phyloP scores from a whole-genome alignment of 2,888 invertebrate species.

The Orthonevra nobilis region DNA sequence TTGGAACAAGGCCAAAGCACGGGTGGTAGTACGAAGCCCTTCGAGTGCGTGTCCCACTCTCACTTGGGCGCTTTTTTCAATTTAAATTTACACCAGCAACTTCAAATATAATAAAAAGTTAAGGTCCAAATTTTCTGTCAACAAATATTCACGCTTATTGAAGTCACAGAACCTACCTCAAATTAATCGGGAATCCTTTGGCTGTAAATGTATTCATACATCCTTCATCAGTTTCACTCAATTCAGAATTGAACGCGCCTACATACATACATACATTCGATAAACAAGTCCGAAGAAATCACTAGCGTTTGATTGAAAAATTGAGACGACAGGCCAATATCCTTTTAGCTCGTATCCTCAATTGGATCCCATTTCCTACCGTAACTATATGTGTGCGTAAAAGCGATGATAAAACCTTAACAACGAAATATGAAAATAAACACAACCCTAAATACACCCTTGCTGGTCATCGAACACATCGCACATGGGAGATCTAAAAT shows the following conservation, averaged over 20 bases:
- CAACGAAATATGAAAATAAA: constrained; percentile 60
- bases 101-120: too few relatives aligned
- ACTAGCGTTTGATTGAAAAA: constrained; percentile 52
- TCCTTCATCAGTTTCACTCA: background rate
- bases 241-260: constrained; percentile 6
- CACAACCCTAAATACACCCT: constrained; percentile 39
- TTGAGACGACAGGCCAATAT: constrained; percentile 49
- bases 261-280: constrained; percentile 5
- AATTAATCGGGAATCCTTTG: too few relatives aligned
- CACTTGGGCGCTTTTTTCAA: too few relatives aligned
- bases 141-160: too few relatives aligned
- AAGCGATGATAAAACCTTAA: constrained; percentile 36
- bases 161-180: too few relatives aligned
- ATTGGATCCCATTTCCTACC: constrained; percentile 44
- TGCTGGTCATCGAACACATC: constrained; percentile 34
- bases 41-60: too few relatives aligned
- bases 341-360: constrained; percentile 32
- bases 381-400: constrained; percentile 27
- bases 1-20: too few relatives aligned
- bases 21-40: too few relatives aligned
- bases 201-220: too few relatives aligned
- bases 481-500: background rate
- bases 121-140: too few relatives aligned
- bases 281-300: constrained; percentile 18
- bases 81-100: too few relatives aligned